phyloP scores from a whole-genome alignment of 1,140 invertebrate genomes.

The Drepana arcuata region DNA sequence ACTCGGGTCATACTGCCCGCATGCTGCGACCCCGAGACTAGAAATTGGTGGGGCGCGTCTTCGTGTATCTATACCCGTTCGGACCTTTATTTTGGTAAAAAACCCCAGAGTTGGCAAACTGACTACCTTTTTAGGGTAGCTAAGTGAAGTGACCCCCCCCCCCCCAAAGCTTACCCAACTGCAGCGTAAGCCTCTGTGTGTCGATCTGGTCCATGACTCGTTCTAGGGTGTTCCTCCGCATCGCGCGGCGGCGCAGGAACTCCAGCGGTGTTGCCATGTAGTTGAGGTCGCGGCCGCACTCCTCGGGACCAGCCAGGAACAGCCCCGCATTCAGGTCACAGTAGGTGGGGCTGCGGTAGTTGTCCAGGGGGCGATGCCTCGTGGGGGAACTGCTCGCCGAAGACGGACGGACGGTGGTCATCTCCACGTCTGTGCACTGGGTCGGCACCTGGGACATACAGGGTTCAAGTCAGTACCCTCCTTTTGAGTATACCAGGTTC shows the following conservation, averaged over 20 bases:
- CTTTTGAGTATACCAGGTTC: no score
- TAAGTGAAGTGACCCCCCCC: no score
- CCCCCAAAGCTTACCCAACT: slow-evolving; percentile 51
- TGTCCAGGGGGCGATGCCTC: slow-evolving; percentile 13
- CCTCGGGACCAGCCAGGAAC: slow-evolving; percentile 27
- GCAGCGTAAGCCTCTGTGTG: slow-evolving; percentile 33
- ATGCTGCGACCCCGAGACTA: no score
- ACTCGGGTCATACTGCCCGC: no score
- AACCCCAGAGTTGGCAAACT: no score
- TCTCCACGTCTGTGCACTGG: slow-evolving; percentile 48
- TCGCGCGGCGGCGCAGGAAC: slow-evolving; percentile 22
- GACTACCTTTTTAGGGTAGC: no score
- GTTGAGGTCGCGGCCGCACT: slow-evolving; percentile 31
- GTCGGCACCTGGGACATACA: no score
- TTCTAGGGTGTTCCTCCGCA: slow-evolving; percentile 26
- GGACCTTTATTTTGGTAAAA: no score
- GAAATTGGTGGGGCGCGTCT: no score
- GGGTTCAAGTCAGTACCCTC: no score
- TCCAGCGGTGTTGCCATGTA: slow-evolving; percentile 32
- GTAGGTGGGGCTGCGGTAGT: slow-evolving; percentile 36
- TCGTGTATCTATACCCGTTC: no score
- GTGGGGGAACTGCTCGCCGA: slow-evolving; percentile 25
- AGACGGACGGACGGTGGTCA: slow-evolving; percentile 28
- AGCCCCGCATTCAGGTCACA: slow-evolving; percentile 28
- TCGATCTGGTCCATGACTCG: slow-evolving; percentile 31